These are phyloP conservation scores for Antedon mediterranea DNA, from an alignment of 53 echinoderm and acorn worm species.

Conservation along the genomic window DNA sequence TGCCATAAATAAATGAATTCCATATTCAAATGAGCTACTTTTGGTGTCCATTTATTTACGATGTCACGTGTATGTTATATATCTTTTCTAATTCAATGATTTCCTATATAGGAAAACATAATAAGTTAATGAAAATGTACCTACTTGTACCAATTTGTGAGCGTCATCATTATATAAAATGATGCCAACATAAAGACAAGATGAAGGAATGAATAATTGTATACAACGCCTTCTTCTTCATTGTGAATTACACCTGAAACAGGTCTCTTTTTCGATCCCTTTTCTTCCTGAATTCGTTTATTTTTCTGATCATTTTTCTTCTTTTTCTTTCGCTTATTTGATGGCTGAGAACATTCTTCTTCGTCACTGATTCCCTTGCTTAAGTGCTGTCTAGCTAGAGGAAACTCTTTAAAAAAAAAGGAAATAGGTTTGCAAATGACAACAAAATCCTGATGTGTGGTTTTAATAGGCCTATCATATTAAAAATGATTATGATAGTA, in stretches of 20 bases:
- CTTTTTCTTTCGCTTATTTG: background rate
- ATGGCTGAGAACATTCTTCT: background rate
- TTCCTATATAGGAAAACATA: background rate
- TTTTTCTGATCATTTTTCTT: background rate
- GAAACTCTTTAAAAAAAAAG: too few relatives aligned
- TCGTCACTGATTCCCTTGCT: background rate
- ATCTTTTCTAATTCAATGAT: too few relatives aligned
- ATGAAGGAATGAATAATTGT: conserved; percentile 91
- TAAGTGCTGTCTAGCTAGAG: background rate
- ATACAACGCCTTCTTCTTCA: conserved; percentile 43
- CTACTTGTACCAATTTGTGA: conserved; percentile 98
- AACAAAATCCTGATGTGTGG: too few relatives aligned
- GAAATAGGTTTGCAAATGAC: too few relatives aligned
- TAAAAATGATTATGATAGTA: background rate
- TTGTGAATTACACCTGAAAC: conserved; percentile 63
- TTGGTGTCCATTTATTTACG: too few relatives aligned
- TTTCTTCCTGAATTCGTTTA: conserved; percentile 5
- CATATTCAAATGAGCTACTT: too few relatives aligned
- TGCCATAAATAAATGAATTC: too few relatives aligned
- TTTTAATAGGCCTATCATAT: too few relatives aligned
- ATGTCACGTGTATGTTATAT: too few relatives aligned
- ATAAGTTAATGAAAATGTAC: too few relatives aligned
- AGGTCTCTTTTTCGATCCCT: conserved; percentile 1
- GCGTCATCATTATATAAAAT: conserved; percentile 91
- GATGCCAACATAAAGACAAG: conserved; percentile 71